Base-by-base conservation (phyloP, 2,113 vertebrate species). In the Oreochromis niloticus region DNA sequence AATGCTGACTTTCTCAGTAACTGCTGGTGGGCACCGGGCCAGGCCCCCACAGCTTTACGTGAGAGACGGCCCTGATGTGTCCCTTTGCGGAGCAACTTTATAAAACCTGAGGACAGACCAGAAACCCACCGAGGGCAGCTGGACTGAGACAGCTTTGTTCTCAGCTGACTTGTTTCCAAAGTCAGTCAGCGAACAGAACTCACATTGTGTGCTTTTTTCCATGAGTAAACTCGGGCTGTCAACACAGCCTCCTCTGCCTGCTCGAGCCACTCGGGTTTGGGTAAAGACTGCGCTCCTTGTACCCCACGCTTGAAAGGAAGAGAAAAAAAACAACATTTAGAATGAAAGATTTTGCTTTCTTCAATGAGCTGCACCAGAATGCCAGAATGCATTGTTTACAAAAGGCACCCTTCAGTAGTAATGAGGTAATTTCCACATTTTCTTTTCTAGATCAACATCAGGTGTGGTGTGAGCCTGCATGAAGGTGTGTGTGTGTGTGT, bases 101-200 rank as follows among this genome's bases (percentile, higher is more conserved):
- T 94, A 95, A 96, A 96, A 96, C 93, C 93, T 95, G 93, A 94
- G 90, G 95, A 95, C 94, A 88, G 89, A 92, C 86, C 94, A 94
- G 86, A 92, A 95, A 93, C 88, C 95, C 90, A 85, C 89, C 85
- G 87, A 94, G 93, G 89, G 93, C 94, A 92, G 95, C 96, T 92
- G 95, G 91, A 97, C 95, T 97, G 94, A 97, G 96, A 95, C 92
- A 89, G 94, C 96, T 97, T 97, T 97, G 96, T 97, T 97, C 96
- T 93, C 88, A 11, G 24, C 94, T 97, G 96, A 97, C 95, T 96
- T 88, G 94, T 92, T 90, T 97, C 96, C 96, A 97, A 95, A 97
- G 96, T 96, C 95, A 95, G 94, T 93, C 88, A 39, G 85, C 63
- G 95, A 96, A 97, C 97, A 97, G 96, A 96, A 96, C 94, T 90